These are phyloP conservation scores for Okamejei kenojei DNA, from an alignment of 2,797 vertebrate species.

Conservation along the genomic window DNA sequence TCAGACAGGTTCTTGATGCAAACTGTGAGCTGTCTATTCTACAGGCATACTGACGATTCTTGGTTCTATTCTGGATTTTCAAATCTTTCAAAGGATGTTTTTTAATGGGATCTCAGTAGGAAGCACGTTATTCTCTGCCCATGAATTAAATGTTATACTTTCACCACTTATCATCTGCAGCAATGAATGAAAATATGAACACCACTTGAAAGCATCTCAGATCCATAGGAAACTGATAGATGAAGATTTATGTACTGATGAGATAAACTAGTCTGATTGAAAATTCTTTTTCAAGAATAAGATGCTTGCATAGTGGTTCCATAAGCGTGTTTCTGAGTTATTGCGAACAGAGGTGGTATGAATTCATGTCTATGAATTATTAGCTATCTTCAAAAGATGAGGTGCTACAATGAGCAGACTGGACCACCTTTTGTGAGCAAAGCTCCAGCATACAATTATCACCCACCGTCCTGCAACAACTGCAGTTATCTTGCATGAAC, in stretches of 20 bases:
- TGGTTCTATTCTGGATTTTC: not conserved
- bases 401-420: not conserved
- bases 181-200: not conserved
- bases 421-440: no score
- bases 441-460: no score
- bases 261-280: not conserved
- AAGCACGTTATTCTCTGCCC: not conserved
- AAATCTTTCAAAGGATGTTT: not conserved
- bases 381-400: not conserved
- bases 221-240: not conserved
- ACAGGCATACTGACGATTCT: not conserved
- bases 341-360: not conserved
- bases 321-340: not conserved
- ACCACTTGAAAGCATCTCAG: not conserved
- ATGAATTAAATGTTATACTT: not conserved
- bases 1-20: constrained; percentile 14
- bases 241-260: not conserved
- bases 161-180: not conserved
- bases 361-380: not conserved
- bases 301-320: not conserved
- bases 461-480: no score
- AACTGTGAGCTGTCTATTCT: constrained; percentile 7
- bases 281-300: not conserved
- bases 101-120: not conserved
- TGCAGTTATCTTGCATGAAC: no score